Base-by-base conservation (phyloP, 2,888 invertebrate genomes). In the Nymphalis c-album region DNA sequence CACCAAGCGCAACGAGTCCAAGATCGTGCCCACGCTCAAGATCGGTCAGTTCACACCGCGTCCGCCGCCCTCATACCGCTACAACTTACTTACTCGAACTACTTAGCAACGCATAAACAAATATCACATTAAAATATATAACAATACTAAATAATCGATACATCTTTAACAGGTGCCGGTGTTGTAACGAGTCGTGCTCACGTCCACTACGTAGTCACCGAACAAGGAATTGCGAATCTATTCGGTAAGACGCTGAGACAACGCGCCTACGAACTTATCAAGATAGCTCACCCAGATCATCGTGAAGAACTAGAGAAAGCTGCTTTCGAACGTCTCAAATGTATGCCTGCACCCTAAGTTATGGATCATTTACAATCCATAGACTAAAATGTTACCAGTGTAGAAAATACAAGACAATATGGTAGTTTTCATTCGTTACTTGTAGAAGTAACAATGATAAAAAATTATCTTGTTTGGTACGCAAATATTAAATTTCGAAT, bases 191-290 rank as follows among this genome's bases (percentile, higher is more conserved):
- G 96, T 0, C 94, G 98, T 73, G 98, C 97, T 0, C 98, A 98
- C 85, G 97, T 97, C 0, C 97, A 98, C 84, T 98, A 98, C 85
- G 94, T 98, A 4, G 98, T 98, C 0, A 98, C 98, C 0, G 98
- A 98, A 84, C 94, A 96, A 75, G 98, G 98, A 18, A 96, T 98
- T 74, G 98, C 98, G 0, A 93, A 95, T 67, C 90, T 98, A 60
- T 98, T 98, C 85, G 98, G 98, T 51, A 97, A 97, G 87, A 96
- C 95, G 18, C 93, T 98, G 63, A 93, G 98, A 2, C 98, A 98
- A 85, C 93, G 98, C 63, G 98, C 98, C 4, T 95, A 98, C 85
- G 98, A 95, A 70, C 93, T 98, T 6, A 98, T 98, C 80, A 93
- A 96, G 73, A 95, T 98, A 48, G 95, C 98, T 1, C 98, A 98